Conservation (phyloP, 2,888 invertebrate genomes). For the Ectemnius lituratus region DNA sequence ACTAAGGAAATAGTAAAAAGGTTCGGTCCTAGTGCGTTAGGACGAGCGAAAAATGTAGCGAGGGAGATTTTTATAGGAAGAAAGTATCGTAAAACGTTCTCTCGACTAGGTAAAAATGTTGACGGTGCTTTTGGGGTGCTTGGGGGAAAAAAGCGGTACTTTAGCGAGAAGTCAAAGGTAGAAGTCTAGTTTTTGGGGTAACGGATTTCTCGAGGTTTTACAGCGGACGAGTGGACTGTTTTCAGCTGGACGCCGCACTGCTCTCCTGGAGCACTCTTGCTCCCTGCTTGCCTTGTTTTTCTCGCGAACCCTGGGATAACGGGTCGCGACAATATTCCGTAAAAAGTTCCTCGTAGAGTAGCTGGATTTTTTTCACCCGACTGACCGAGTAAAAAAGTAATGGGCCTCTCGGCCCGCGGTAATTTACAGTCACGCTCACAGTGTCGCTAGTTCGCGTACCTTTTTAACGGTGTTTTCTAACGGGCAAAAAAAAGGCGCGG, state of each 20-base stretch:
- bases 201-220: conserved; percentile 45
- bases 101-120: conserved; percentile 13
- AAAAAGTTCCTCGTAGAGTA: conserved; percentile 7
- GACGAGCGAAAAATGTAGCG: no score
- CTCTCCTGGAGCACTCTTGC: conserved; percentile 3
- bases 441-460: background rate
- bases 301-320: conserved; percentile 21
- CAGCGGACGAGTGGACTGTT: conserved; percentile 17
- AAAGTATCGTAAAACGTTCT: conserved; percentile 18
- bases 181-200: conserved; percentile 49
- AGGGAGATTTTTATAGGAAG: conserved; percentile 24
- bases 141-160: conserved; percentile 30
- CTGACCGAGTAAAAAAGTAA: conserved; percentile 39
- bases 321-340: conserved; percentile 19
- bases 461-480: conserved; percentile 55
- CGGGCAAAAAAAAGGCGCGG: conserved; percentile 38
- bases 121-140: no score
- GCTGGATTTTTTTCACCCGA: conserved; percentile 6
- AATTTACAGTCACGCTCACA: conserved; percentile 19
- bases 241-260: conserved; percentile 33
- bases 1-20: no score
- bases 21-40: no score
- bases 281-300: conserved; percentile 23
- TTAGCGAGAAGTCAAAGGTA: conserved; percentile 4
- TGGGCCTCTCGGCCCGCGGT: conserved; percentile 6